These are phyloP conservation scores for Cyrtorhinus lividipennis DNA, from an alignment of 1,140 invertebrate species.

Conservation along the genomic window DNA sequence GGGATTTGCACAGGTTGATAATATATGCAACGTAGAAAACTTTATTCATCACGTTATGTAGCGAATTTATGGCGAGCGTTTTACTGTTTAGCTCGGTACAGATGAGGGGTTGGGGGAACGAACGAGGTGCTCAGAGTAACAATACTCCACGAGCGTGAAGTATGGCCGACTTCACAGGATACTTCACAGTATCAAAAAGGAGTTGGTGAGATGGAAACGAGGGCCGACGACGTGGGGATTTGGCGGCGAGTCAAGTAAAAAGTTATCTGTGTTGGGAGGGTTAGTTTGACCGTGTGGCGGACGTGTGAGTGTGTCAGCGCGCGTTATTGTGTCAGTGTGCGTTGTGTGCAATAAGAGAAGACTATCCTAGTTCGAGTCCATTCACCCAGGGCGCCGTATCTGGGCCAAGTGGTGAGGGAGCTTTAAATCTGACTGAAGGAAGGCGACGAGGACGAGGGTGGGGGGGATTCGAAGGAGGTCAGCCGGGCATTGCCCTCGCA, in stretches of 20 bases:
- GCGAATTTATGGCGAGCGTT: no score
- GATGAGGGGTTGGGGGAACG: no score
- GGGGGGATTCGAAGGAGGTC: not conserved
- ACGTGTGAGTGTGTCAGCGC: not conserved
- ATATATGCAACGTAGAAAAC: no score
- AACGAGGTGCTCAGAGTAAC: no score
- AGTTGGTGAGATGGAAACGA: no score
- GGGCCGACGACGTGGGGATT: no score
- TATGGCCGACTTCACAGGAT: no score
- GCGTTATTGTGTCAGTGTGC: not conserved
- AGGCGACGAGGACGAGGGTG: not conserved
- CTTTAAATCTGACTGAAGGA: not conserved
- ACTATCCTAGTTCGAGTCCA: constrained; percentile 6
- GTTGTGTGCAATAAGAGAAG: constrained; percentile 8
- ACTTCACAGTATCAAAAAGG: no score
- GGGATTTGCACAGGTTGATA: no score
- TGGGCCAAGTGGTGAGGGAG: constrained; percentile 6
- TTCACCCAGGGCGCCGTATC: constrained; percentile 3
- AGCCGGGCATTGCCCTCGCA: not conserved
- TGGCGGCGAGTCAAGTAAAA: not conserved
- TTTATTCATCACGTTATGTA: no score
- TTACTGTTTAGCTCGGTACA: no score
- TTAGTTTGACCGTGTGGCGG: not conserved
- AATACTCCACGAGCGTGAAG: no score
- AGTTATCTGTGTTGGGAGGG: not conserved